Evolutionary conservation across 1,140 invertebrate genomes (phyloP).

Genomic region (Atta colombica): DNA sequence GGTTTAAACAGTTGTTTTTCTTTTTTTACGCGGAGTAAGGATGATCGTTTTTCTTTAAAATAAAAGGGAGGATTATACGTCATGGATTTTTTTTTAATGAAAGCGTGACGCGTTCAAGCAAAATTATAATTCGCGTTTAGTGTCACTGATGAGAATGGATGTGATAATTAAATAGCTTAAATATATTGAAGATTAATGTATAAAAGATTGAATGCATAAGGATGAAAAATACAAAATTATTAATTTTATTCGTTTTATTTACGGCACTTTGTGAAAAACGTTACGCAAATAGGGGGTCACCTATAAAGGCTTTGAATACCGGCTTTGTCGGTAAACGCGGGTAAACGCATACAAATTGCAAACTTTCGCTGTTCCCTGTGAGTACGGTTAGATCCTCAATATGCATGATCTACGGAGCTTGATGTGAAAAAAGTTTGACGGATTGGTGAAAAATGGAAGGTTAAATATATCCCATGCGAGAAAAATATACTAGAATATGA

Average conservation of each 20-base stretch:
- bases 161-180: slow-evolving; percentile 25
- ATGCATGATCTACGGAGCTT: slow-evolving; percentile 33
- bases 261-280: slow-evolving; percentile 7
- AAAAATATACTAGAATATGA: slow-evolving; percentile 41
- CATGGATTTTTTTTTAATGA: background rate
- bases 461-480: slow-evolving; percentile 20
- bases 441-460: slow-evolving; percentile 38
- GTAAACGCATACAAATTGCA: slow-evolving; percentile 60
- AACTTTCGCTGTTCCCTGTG: slow-evolving; percentile 36
- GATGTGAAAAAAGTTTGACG: slow-evolving; percentile 51
- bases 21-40: background rate
- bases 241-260: slow-evolving; percentile 2
- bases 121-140: slow-evolving; percentile 25
- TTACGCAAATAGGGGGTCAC: slow-evolving; percentile 15
- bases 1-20: slow-evolving; percentile 14
- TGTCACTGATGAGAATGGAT: background rate
- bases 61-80: background rate
- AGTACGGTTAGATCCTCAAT: slow-evolving; percentile 44
- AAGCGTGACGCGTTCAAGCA: background rate
- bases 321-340: slow-evolving; percentile 35
- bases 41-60: background rate
- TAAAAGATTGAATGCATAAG: background rate
- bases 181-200: background rate
- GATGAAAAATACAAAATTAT: slow-evolving; percentile 2
- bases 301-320: slow-evolving; percentile 26